A percentile compares a stretch with the other conserved stretches of the same genome.
These are phyloP conservation scores for Poeciliopsis retropinna DNA, from an alignment of 2,113 vertebrate genomes.

Conservation along the genomic window DNA sequence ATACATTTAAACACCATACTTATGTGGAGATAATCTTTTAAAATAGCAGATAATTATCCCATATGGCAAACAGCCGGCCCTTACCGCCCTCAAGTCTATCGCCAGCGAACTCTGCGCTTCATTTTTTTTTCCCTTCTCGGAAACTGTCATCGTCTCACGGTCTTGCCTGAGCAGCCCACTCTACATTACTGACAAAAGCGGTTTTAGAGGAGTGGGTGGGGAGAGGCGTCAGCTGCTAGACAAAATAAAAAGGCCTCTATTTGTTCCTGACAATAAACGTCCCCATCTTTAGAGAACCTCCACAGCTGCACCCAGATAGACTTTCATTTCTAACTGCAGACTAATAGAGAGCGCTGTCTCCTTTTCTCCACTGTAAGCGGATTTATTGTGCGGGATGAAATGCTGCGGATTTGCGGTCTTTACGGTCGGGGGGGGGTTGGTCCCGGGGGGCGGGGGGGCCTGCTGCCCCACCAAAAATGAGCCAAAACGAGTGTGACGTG, in stretches of 20 bases:
- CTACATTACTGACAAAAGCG: conserved; percentile 65
- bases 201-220: conserved; percentile 66
- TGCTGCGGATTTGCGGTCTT: conserved; percentile 1
- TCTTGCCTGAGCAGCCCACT: conserved; percentile 51
- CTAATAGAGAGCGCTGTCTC: conserved; percentile 52
- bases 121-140: conserved; percentile 19
- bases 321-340: conserved; percentile 60
- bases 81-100: conserved; percentile 29
- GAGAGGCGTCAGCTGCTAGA: conserved; percentile 75
- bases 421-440: neutral
- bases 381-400: conserved; percentile 51
- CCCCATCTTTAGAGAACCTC: conserved; percentile 64
- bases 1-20: conserved; percentile 49
- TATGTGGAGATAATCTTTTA: conserved; percentile 69
- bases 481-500: conserved; percentile 24
- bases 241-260: conserved; percentile 76
- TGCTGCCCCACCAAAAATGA: conserved; percentile 1
- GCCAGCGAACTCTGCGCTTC: conserved; percentile 29
- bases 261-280: conserved; percentile 73
- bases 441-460: neutral
- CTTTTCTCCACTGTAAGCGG: conserved; percentile 58
- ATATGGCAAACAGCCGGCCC: conserved; percentile 68
- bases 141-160: conserved; percentile 52
- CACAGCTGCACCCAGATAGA: conserved; percentile 70
- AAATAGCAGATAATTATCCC: conserved; percentile 73